Percentiles rank a stretch among this genome's conserved stretches.
These are phyloP conservation scores for Myopa tessellatipennis DNA, from an alignment of 2,888 invertebrate species.

Conservation along the genomic window DNA sequence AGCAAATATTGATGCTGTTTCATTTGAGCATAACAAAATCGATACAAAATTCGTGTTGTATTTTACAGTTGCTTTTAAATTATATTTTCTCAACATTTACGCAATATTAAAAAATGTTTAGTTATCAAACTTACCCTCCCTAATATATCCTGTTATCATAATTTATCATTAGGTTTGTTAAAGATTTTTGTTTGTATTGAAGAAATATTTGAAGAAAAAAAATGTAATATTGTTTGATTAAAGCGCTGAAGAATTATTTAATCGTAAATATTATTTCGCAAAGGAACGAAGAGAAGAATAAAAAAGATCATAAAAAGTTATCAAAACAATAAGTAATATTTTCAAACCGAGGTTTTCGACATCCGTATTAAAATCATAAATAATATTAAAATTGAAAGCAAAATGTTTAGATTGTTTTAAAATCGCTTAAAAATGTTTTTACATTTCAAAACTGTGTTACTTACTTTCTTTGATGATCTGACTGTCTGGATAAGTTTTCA, in stretches of 20 bases:
- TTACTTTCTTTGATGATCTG: constrained; percentile 89
- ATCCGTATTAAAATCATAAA: no score
- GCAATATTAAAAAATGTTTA: background rate
- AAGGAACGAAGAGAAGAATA: background rate
- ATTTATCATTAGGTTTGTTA: constrained; percentile 4
- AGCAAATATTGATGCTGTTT: background rate
- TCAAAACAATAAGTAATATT: no score
- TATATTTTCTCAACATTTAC: background rate
- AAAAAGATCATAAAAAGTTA: background rate
- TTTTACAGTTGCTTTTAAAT: constrained; percentile 20
- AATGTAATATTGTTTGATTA: background rate
- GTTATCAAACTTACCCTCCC: constrained; percentile 67
- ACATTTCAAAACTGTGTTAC: constrained; percentile 64
- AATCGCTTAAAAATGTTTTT: background rate
- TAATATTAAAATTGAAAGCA: no score
- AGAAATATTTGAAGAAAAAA: constrained; percentile 19
- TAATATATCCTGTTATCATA: constrained; percentile 66
- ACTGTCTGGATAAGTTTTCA: constrained; percentile 81
- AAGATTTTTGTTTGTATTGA: background rate
- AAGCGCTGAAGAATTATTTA: background rate
- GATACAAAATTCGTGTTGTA: constrained; percentile 16
- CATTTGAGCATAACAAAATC: background rate
- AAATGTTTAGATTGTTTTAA: no score
- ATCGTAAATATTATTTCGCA: background rate
- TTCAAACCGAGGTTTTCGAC: no score